Conservation (phyloP, 2,113 vertebrate species). For the Eolophus roseicapilla region DNA sequence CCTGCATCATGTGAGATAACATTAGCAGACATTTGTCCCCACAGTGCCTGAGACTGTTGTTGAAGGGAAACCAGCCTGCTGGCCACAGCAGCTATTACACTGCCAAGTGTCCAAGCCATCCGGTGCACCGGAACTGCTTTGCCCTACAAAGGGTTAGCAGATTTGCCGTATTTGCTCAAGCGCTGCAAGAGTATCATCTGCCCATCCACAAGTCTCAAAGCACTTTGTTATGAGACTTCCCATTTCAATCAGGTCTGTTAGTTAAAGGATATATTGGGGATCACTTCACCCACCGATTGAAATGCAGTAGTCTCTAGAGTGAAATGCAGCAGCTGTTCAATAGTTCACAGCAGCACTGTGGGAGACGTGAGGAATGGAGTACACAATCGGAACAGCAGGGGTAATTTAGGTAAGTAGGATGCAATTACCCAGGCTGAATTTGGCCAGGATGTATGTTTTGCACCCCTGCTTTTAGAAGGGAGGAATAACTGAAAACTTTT, state of each 20-base stretch:
- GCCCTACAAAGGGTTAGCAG: background rate
- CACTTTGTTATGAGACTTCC: background rate
- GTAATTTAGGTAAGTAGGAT: background rate
- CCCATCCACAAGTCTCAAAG: background rate
- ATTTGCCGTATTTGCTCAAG: background rate
- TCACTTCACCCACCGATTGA: background rate
- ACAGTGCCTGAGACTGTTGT: background rate
- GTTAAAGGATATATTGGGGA: background rate
- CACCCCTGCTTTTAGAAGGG: background rate
- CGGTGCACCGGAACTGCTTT: background rate
- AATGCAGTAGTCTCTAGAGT: background rate
- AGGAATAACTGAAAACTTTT: background rate
- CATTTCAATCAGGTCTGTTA: background rate
- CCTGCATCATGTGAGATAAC: background rate
- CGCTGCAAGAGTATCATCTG: background rate
- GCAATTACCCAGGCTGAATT: background rate
- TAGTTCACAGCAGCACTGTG: background rate
- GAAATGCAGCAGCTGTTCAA: constrained; percentile 21
- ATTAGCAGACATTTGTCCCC: background rate
- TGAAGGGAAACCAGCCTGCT: background rate
- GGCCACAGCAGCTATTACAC: background rate
- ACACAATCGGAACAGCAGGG: background rate
- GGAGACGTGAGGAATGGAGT: background rate
- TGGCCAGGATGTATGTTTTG: background rate
- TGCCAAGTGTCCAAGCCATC: background rate